Percentiles rank a stretch among this genome's conserved stretches.
phyloP scores from a whole-genome alignment of 2,113 vertebrate species.

The Romanogobio albipinnatus region DNA sequence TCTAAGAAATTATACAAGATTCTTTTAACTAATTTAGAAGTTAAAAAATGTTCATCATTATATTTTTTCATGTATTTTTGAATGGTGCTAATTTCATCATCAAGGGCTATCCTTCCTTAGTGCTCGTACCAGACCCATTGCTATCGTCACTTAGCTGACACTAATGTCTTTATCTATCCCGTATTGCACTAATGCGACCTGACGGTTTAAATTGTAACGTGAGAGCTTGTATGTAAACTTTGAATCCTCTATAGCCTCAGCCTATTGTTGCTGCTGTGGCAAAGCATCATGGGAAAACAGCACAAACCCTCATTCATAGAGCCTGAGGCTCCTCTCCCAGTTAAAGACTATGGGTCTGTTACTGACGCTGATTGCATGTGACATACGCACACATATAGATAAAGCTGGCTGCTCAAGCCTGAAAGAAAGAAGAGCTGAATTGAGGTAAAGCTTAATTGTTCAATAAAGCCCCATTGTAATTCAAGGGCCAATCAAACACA shows the following conservation, averaged over 20 bases:
- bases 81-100: neutral
- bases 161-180: neutral
- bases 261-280: slow-evolving; percentile 46
- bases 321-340: slow-evolving; percentile 13
- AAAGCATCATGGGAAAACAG: slow-evolving; percentile 35
- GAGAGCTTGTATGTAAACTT: slow-evolving; percentile 42
- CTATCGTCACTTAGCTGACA: neutral
- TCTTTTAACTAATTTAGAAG: too few relatives aligned
- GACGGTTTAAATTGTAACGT: slow-evolving; percentile 62
- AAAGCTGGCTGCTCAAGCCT: slow-evolving; percentile 13
- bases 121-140: neutral
- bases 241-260: slow-evolving; percentile 45
- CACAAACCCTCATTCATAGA: slow-evolving; percentile 8
- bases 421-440: neutral
- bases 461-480: neutral
- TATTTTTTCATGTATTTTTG: neutral
- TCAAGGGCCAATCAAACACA: neutral
- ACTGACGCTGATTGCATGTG: neutral
- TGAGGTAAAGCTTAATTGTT: neutral
- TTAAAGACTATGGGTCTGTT: slow-evolving; percentile 30
- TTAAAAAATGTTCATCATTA: too few relatives aligned
- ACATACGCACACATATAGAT: neutral
- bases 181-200: slow-evolving; percentile 39
- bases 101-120: neutral
- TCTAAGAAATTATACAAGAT: neutral